Evolutionary conservation across 2,113 vertebrate species (phyloP).

Genomic region (Pelecanus crispus): DNA sequence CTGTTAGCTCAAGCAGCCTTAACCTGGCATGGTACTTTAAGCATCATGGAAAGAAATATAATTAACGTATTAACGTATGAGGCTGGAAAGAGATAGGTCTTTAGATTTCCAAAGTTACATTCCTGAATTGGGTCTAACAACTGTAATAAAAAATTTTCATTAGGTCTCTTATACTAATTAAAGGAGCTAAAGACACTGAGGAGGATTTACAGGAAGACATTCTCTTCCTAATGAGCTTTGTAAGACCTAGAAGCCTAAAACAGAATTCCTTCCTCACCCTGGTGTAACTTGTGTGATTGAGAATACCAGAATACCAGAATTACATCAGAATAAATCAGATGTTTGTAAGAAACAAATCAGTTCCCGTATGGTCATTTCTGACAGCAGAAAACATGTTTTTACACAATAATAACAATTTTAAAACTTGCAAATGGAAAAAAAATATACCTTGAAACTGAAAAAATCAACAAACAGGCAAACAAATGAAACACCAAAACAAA

Average conservation of each 20-base stretch:
- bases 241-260: neutral
- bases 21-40: neutral
- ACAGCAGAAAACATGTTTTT: neutral
- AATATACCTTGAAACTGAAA: neutral
- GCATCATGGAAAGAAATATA: neutral
- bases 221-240: neutral
- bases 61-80: neutral
- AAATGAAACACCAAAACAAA: neutral
- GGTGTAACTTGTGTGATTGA: neutral
- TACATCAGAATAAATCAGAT: neutral
- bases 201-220: neutral
- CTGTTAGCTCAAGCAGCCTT: neutral
- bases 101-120: neutral
- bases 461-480: fast-evolving
- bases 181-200: neutral
- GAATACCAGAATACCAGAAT: neutral
- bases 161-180: neutral
- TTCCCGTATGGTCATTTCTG: neutral
- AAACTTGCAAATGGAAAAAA: neutral
- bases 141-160: neutral
- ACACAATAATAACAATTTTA: neutral
- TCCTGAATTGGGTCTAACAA: neutral
- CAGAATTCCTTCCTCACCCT: neutral
- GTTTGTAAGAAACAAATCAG: neutral
- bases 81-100: neutral